A percentile compares a stretch with the other conserved stretches of the same genome.
Conservation (phyloP, 2,113 vertebrate species). For the Protomyctophum bolini region DNA sequence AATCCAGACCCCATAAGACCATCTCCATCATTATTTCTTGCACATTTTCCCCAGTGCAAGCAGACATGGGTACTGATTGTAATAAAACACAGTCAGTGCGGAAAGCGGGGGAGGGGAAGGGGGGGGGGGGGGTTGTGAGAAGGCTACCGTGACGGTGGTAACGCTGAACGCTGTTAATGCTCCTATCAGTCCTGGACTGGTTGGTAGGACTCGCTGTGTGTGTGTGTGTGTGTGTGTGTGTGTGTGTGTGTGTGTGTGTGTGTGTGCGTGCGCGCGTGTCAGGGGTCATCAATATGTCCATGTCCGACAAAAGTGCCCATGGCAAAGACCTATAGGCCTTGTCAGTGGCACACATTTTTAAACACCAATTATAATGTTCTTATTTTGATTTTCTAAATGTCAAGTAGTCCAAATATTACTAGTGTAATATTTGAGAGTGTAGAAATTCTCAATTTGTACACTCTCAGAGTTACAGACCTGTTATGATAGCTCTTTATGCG, state of each 20-base stretch:
- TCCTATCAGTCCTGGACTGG: constrained; percentile 36
- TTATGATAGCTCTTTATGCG: no score
- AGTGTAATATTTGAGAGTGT: no score
- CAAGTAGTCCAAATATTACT: no score
- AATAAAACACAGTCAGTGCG: constrained; percentile 75
- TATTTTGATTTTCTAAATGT: no score
- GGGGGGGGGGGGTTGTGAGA: constrained; percentile 26
- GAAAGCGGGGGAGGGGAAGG: not conserved
- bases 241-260: constrained; percentile 2
- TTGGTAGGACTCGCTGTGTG: constrained; percentile 15
- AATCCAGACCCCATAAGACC: constrained; percentile 73
- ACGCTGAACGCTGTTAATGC: constrained; percentile 49
- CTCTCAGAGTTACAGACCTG: no score
- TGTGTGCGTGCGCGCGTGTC: not conserved
- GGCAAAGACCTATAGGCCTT: no score
- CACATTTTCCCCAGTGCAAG: constrained; percentile 78
- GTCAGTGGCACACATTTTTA: no score
- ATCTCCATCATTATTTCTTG: constrained; percentile 79
- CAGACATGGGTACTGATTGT: constrained; percentile 76
- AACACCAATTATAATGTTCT: no score
- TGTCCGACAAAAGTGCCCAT: no score
- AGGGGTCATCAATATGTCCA: no score
- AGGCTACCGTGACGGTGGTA: constrained; percentile 57
- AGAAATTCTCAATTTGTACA: no score
- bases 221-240: not conserved